These are phyloP conservation scores for Ooceraea biroi DNA, from an alignment of 1,140 invertebrate genomes.

Conservation along the genomic window DNA sequence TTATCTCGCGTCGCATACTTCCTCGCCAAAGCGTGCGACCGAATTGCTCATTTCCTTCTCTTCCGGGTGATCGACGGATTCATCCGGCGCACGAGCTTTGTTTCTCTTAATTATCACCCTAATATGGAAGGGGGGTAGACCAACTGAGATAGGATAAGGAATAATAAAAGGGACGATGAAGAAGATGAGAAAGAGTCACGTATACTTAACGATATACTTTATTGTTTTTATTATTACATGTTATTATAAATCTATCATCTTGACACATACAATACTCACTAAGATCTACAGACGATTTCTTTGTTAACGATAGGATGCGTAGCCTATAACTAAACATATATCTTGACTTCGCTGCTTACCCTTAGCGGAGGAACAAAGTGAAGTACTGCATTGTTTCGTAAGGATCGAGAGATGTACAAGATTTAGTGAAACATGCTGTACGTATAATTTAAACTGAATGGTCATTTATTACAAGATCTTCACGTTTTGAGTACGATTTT, in stretches of 20 bases:
- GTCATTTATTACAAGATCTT: slow-evolving; percentile 10
- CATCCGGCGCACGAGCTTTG: neutral
- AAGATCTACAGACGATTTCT: slow-evolving; percentile 73
- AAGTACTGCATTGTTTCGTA: slow-evolving; percentile 60
- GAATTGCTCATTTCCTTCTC: slow-evolving; percentile 2
- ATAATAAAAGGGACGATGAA: neutral
- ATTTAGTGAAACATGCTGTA: slow-evolving; percentile 64
- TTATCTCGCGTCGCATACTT: slow-evolving; percentile 37
- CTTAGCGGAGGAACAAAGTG: slow-evolving; percentile 73
- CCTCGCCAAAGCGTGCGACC: neutral
- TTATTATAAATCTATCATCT: slow-evolving; percentile 83
- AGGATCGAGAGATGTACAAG: slow-evolving; percentile 54
- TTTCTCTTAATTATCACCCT: neutral
- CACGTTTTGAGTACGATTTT: slow-evolving; percentile 1
- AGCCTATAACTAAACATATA: slow-evolving; percentile 76
- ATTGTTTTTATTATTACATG: slow-evolving; percentile 77
- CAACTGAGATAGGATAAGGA: too few species aligned
- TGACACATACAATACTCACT: slow-evolving; percentile 79
- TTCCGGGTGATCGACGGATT: neutral
- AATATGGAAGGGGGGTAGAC: neutral
- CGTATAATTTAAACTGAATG: slow-evolving; percentile 26
- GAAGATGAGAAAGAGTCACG: neutral
- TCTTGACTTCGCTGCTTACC: slow-evolving; percentile 66
- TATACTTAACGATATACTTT: slow-evolving; percentile 81
- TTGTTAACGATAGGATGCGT: slow-evolving; percentile 64